Conservation (phyloP, 2,797 vertebrate genomes). For the Macrochelys suwanniensis region DNA sequence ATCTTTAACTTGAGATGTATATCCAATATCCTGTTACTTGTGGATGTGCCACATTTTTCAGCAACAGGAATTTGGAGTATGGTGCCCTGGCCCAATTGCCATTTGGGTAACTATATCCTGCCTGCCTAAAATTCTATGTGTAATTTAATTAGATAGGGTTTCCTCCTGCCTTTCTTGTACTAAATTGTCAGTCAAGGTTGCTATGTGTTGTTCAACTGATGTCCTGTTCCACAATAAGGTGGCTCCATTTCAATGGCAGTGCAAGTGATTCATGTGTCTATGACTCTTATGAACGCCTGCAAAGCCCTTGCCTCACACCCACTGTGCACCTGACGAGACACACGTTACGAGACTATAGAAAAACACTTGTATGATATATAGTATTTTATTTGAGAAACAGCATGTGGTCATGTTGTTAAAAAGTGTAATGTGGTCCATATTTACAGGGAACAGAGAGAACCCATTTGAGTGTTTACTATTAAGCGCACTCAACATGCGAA, state of each 20-base stretch:
- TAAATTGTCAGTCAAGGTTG: neutral
- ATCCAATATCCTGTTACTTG: neutral
- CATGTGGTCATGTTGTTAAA: neutral
- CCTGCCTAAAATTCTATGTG: neutral
- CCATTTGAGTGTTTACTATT: neutral
- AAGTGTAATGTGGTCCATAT: neutral
- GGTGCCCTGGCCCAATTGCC: neutral
- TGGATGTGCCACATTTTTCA: neutral
- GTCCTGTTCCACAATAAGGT: neutral
- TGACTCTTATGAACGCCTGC: neutral
- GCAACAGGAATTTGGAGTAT: neutral
- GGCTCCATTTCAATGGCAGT: neutral
- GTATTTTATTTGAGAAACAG: neutral
- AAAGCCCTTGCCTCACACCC: neutral
- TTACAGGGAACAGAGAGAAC: neutral
- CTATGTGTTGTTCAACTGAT: neutral
- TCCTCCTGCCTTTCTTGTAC: neutral
- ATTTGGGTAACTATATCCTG: neutral
- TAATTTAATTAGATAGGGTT: neutral
- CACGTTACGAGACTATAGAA: neutral
- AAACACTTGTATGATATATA: neutral
- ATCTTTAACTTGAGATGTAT: neutral
- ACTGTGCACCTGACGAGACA: neutral
- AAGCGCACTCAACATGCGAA: neutral
- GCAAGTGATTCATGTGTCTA: neutral